A percentile compares a stretch with the other conserved stretches of the same genome.
Evolutionary conservation across 2,888 invertebrate genomes (phyloP).

Genomic region (Deroplatys truncata): DNA sequence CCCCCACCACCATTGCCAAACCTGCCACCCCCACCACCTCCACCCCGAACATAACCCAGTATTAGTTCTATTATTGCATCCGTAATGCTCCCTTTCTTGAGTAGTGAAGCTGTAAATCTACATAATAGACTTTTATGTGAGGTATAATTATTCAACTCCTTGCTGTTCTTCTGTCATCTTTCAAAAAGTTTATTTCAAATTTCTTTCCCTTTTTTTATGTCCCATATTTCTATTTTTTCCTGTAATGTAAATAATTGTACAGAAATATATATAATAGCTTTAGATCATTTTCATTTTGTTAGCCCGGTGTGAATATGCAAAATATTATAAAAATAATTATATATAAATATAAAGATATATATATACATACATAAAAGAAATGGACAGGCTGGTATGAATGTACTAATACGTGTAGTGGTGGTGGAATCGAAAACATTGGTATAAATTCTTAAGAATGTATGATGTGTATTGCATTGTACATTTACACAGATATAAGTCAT

Average conservation of each 20-base stretch:
- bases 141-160: neutral
- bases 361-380: neutral
- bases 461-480: neutral
- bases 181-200: slow-evolving; percentile 13
- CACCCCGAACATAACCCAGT: slow-evolving; percentile 2
- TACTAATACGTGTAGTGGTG: neutral
- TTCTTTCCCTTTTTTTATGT: slow-evolving; percentile 4
- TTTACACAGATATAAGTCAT: neutral
- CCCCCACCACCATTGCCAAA: slow-evolving; percentile 9
- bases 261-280: neutral
- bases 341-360: neutral
- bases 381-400: neutral
- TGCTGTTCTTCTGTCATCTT: slow-evolving; percentile 19
- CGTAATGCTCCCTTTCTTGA: neutral
- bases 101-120: neutral
- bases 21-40: neutral
- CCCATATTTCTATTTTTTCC: slow-evolving; percentile 14
- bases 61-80: neutral
- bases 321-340: neutral
- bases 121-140: neutral
- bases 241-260: slow-evolving; percentile 18
- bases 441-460: neutral
- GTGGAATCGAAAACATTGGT: neutral
- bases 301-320: neutral
- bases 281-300: slow-evolving; percentile 6